Conservation (phyloP, 2,888 invertebrate species). For the Panopea generosa region DNA sequence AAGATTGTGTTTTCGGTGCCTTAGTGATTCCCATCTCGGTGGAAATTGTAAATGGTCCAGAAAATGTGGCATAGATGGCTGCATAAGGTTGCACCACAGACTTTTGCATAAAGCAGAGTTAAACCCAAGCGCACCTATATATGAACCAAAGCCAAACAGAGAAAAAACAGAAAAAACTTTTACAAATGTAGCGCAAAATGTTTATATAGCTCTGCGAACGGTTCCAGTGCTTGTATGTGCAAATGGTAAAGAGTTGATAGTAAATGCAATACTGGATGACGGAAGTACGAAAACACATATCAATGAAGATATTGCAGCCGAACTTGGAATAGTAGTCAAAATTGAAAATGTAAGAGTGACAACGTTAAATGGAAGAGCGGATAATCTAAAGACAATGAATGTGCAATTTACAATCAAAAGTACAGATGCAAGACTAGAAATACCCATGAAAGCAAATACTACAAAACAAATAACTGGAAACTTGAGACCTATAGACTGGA, state of each 20-base stretch:
- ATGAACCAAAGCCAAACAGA: constrained; percentile 7
- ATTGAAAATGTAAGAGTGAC: constrained; percentile 36
- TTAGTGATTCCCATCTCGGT: too few species aligned
- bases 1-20: too few species aligned
- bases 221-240: constrained; percentile 55
- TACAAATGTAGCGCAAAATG: neutral
- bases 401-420: constrained; percentile 29
- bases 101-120: constrained; percentile 13
- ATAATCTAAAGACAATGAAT: constrained; percentile 32
- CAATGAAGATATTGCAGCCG: constrained; percentile 41
- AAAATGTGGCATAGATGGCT: constrained; percentile 16
- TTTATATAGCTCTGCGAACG: constrained; percentile 41
- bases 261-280: constrained; percentile 21
- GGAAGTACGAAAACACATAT: constrained; percentile 48
- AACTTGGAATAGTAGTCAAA: constrained; percentile 1
- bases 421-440: constrained; percentile 11
- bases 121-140: neutral
- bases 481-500: constrained; percentile 42
- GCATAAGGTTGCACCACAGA: constrained; percentile 18
- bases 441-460: constrained; percentile 16
- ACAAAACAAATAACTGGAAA: constrained; percentile 36
- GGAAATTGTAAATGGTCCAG: constrained; percentile 1
- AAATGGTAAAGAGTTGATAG: too few species aligned
- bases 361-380: constrained; percentile 25
- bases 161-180: neutral